Conservation (phyloP, 2,888 invertebrate genomes). For the Drosophila robusta region DNA sequence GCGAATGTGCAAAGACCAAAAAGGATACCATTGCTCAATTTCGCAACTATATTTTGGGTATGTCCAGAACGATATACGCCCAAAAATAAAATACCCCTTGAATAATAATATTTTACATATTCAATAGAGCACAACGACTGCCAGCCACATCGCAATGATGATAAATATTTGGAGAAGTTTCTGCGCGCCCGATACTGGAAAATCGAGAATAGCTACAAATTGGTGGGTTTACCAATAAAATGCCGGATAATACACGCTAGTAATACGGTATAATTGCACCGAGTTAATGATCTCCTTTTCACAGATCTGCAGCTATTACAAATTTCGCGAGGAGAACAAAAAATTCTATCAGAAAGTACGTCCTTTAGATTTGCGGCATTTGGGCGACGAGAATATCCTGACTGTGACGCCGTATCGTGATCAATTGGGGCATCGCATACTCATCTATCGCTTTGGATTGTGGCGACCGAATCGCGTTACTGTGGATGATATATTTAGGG, state of each 20-base stretch:
- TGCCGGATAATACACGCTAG: too few relatives aligned
- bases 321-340: conserved; percentile 90
- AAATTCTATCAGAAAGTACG: conserved; percentile 89
- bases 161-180: conserved; percentile 90
- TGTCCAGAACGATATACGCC: conserved; percentile 10
- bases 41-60: conserved; percentile 91
- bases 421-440: conserved; percentile 89
- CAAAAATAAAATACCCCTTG: too few relatives aligned
- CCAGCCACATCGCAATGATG: conserved; percentile 91
- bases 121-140: conserved; percentile 90
- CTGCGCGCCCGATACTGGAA: conserved; percentile 91
- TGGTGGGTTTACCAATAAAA: conserved; percentile 86
- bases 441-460: conserved; percentile 90
- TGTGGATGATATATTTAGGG: conserved; percentile 90
- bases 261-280: too few relatives aligned
- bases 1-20: conserved; percentile 90
- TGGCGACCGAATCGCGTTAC: conserved; percentile 90
- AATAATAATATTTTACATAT: conserved; percentile 1
- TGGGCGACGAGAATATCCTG: conserved; percentile 90
- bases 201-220: conserved; percentile 89
- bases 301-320: conserved; percentile 89
- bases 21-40: conserved; percentile 90
- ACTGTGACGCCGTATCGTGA: conserved; percentile 91
- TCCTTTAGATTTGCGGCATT: conserved; percentile 87
- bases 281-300: background rate